phyloP scores from a whole-genome alignment of 2,797 vertebrate genomes.

The Acestrorhynchus altus region DNA sequence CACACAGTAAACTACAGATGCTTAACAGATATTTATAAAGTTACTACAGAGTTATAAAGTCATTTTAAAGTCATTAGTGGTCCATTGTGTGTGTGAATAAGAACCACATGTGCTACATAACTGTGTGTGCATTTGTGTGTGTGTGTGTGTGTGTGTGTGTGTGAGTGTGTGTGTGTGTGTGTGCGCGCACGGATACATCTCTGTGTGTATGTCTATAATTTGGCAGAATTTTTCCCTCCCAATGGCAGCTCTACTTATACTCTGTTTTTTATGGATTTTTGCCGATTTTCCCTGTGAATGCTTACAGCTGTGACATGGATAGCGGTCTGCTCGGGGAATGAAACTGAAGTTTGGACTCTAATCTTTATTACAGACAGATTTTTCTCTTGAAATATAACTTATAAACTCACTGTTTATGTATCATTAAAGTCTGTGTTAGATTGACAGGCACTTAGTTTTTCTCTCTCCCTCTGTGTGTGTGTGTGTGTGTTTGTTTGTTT shows the following conservation, averaged over 20 bases:
- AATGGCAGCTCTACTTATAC: not conserved
- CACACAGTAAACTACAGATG: too few species aligned
- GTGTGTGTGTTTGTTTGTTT: not conserved
- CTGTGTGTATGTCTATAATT: too few species aligned
- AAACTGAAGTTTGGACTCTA: not conserved
- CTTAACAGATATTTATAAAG: too few species aligned
- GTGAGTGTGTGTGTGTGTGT: too few species aligned
- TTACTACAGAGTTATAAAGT: too few species aligned
- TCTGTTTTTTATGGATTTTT: not conserved
- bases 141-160: too few species aligned
- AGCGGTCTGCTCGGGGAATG: not conserved
- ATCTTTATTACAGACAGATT: not conserved
- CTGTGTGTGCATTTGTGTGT: not conserved
- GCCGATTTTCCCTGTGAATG: not conserved
- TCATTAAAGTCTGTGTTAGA: not conserved
- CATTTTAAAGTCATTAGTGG: too few species aligned
- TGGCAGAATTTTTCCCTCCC: too few species aligned
- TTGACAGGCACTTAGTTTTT: not conserved
- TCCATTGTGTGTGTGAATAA: not conserved
- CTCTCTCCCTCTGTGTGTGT: too few species aligned
- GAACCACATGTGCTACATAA: not conserved
- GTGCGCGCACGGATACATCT: too few species aligned
- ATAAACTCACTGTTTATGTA: not conserved
- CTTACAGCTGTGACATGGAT: not conserved
- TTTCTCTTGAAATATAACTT: not conserved